Base-by-base conservation (phyloP, 30 jellyfish, hydroid and myxozoan genomes). In the Turritopsis dohrnii region DNA sequence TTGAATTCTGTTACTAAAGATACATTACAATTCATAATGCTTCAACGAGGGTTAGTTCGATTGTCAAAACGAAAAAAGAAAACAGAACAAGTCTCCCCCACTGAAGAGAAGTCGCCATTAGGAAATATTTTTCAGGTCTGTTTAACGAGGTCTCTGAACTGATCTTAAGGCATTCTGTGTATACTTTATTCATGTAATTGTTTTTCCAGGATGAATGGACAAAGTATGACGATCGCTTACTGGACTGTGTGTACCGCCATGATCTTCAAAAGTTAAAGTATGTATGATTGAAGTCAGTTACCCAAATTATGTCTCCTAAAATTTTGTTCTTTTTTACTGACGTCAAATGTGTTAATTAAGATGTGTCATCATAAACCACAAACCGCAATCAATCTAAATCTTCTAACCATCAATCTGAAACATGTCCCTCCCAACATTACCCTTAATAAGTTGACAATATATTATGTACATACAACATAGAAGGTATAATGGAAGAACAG, bases 131-230 rank as follows among this genome's bases (percentile, higher is more conserved):
- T 3, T 5, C 60, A 41, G 60, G 60, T 41, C 9, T 41, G 60
- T 41, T n/a, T n/a, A n/a, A n/a, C n/a, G n/a, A n/a, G n/a, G n/a
- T n/a, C n/a, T n/a, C n/a, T n/a, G n/a, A n/a, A n/a, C n/a, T n/a
- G n/a, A 41, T 41, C 13, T 41, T 41, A 41, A 41, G 60, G 60
- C 5, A 41, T 41, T 41, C 60, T 13, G n/a, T n/a, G n/a, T n/a
- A n/a, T n/a, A n/a, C n/a, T n/a, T n/a, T n/a, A n/a, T n/a, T n/a
- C n/a, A n/a, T n/a, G n/a, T n/a, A n/a, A n/a, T n/a, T n/a, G n/a
- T 27, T 69, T 17, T 25, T 74, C 13, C 65, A 74, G 83, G 83
- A 74, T 29, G 83, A 74, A 74, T 74, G 83, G 83, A 23, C 83
- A 29, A 74, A 74, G 41, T 74, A 74, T 29, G 83, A 74, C 41